These are phyloP conservation scores for Bombus waltoni DNA, from an alignment of 1,140 invertebrate genomes.

Conservation along the genomic window DNA sequence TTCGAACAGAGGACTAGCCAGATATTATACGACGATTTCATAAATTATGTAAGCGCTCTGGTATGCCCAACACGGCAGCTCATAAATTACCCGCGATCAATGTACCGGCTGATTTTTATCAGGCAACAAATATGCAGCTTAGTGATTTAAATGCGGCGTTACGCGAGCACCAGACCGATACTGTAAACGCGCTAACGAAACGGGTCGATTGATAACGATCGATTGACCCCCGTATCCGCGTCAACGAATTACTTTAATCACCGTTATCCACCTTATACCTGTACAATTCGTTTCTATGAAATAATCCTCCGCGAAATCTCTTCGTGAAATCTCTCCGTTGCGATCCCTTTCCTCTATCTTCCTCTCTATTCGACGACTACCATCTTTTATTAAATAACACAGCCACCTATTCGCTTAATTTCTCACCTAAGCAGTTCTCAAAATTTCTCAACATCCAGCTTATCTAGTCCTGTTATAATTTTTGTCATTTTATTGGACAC, in stretches of 20 bases:
- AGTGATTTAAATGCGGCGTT: conserved; percentile 27
- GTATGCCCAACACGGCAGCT: conserved; percentile 17
- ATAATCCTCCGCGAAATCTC: not conserved
- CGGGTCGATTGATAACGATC: conserved; percentile 39
- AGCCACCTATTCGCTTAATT: not conserved
- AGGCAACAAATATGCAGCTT: not conserved
- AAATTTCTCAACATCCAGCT: not conserved
- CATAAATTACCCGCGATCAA: conserved; percentile 40
- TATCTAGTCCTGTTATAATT: not conserved
- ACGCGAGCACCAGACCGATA: conserved; percentile 3
- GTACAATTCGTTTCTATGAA: not conserved
- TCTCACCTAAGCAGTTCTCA: not conserved
- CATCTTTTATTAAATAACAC: not conserved
- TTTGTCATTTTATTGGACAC: not conserved
- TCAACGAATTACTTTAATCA: conserved; percentile 4
- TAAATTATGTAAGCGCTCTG: conserved; percentile 35
- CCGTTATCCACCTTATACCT: not conserved
- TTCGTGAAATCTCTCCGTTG: not conserved
- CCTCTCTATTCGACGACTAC: not conserved
- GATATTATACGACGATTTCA: conserved; percentile 37
- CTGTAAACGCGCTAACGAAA: conserved; percentile 6
- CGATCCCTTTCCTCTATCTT: not conserved
- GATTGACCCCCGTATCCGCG: not conserved
- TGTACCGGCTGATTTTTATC: conserved; percentile 29
- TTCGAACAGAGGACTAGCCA: not conserved